Base-by-base conservation (phyloP, 1,140 invertebrate species). In the Heliconius himera region DNA sequence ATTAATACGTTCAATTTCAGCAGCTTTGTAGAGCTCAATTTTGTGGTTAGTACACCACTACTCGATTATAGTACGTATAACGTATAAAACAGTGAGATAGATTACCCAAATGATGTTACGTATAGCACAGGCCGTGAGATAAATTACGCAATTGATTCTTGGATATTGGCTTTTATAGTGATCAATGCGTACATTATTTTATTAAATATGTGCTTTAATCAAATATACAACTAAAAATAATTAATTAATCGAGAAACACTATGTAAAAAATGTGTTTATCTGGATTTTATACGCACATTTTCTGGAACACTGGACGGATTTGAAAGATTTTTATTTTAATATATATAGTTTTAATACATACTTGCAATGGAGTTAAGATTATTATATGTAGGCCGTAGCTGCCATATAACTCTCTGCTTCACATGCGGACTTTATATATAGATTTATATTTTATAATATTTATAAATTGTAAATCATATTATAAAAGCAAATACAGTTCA, bases 1-100 rank as follows among this genome's bases (percentile, higher is more conserved):
- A 84, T 81, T 86, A 83, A 86, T 85, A 84, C 84, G 86, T 84
- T 87, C 82, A 87, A 86, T 88, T 88, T 84, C 81, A 84, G 83
- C 71, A 80, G 79, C 80, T 83, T 82, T 84, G 77, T 82, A 49
- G 54, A 70, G 79, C 76, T 76, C 54, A 72, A 79, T 84, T 84
- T 54, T 74, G 83, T 73, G 82, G 80, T 81, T 79, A 76, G 76
- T 80, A 76, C 54, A 56, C 51, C 70, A 81, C 41, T 80, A 79
- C 71, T 29, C 71, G 70, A 81, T 83, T 79, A 78, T 73, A 81
- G 70, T 76, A 33, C 75, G 66, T 76, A 82, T 77, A 74, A 77
- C 77, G 74, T 71, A 56, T 33, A 78, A 81, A 60, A 79, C 74
- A 70, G 54, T 18, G 70, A 78, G 76, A 83, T 74, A 78, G 74